Percentiles rank a stretch among this genome's conserved stretches.
phyloP scores from a whole-genome alignment of 2,888 invertebrate species.

The Alcis repandata region DNA sequence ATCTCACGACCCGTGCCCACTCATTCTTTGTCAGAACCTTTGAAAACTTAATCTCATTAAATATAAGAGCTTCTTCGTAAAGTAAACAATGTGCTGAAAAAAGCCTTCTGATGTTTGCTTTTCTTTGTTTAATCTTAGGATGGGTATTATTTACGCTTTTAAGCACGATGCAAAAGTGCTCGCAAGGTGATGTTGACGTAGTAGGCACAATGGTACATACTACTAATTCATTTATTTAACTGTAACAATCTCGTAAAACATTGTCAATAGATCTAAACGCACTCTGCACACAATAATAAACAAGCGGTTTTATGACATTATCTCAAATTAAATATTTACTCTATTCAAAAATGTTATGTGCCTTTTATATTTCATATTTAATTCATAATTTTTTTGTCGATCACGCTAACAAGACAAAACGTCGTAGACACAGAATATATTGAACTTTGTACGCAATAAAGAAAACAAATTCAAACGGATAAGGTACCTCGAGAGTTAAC shows the following conservation, averaged over 20 bases:
- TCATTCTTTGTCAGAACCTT: conserved; percentile 53
- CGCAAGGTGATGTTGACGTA: not conserved
- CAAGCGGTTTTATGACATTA: not conserved
- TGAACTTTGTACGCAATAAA: not conserved
- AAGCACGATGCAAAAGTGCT: conserved; percentile 16
- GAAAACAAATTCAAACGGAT: not conserved
- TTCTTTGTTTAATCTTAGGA: conserved; percentile 37
- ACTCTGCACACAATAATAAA: not conserved
- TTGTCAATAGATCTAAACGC: not conserved
- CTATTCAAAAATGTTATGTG: not conserved
- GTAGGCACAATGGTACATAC: not conserved
- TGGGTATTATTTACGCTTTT: conserved; percentile 27
- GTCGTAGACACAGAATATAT: not conserved
- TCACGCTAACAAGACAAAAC: not conserved
- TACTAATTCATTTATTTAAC: not conserved
- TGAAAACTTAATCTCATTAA: conserved; percentile 65
- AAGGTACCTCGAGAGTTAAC: not conserved
- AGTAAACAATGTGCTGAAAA: conserved; percentile 51
- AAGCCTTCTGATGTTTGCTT: conserved; percentile 49
- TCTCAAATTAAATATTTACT: conserved; percentile 1
- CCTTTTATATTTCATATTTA: not conserved
- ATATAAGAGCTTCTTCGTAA: conserved; percentile 59
- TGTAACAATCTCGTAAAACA: not conserved
- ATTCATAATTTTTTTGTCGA: not conserved
- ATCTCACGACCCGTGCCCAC: conserved; percentile 49